Evolutionary conservation across 1,140 invertebrate genomes (phyloP).

Genomic region (Pygmarrhopalites habei): DNA sequence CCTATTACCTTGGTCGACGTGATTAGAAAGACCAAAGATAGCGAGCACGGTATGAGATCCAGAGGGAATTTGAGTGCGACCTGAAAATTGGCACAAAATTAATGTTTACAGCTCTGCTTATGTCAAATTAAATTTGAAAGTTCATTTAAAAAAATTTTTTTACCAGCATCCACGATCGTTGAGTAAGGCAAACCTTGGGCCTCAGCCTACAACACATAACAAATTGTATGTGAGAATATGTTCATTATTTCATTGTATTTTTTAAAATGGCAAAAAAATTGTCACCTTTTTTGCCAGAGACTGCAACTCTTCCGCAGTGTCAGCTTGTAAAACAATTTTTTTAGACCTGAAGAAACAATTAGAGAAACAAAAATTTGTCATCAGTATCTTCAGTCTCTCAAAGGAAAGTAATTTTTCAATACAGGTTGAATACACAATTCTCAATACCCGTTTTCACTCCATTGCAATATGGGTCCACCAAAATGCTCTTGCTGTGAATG

Average conservation of each 20-base stretch:
- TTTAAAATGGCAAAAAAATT: no score
- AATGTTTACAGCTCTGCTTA: no score
- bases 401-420: not conserved
- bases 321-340: conserved; percentile 34
- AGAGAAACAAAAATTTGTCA: conserved; percentile 10
- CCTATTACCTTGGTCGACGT: conserved; percentile 37
- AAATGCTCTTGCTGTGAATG: conserved; percentile 35
- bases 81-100: no score
- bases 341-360: conserved; percentile 32
- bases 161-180: conserved; percentile 31
- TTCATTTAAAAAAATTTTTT: not conserved
- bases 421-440: not conserved
- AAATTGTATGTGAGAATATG: no score
- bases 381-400: not conserved
- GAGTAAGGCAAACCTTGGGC: conserved; percentile 17
- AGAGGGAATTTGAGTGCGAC: conserved; percentile 35
- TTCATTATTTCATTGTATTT: no score
- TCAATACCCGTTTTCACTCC: conserved; percentile 38
- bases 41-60: conserved; percentile 38
- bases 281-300: conserved; percentile 21
- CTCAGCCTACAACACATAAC: no score
- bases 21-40: conserved; percentile 31
- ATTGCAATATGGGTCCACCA: conserved; percentile 34
- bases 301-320: conserved; percentile 23
- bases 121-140: no score